Base-by-base conservation (phyloP, 2,113 vertebrate genomes). In the Nicator chloris region DNA sequence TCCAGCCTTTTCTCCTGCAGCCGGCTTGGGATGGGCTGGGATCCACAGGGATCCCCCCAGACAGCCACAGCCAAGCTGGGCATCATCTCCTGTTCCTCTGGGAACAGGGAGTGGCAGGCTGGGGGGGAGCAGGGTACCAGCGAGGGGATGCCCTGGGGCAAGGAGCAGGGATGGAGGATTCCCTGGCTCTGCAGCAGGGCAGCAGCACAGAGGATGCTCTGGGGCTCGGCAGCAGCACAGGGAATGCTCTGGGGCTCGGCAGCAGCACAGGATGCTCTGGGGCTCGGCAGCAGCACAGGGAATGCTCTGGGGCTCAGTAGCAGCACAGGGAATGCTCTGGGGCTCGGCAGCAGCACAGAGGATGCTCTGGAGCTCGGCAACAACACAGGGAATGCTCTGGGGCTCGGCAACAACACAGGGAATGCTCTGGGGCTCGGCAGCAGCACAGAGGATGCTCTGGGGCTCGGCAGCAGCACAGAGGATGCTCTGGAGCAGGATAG, bases 281-380 rank as follows among this genome's bases (percentile, higher is more conserved):
- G 17, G 49, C 28, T 7, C 2, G 0, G 42, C 5, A 24, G 2
- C 7, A 49, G 65, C 66, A 37, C n/a, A 68, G 7, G 5, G n/a
- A 0, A 49, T 37, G 17, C 26, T 22, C 37, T 49, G n/a, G 30
- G 10, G 30, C 27, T 10, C 6, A 4, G 23, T 0, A 31, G 4
- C 7, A 69, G 47, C 47, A 39, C 30, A 45, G 23, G 4, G 23
- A 0, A 39, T 31, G 27, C 49, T 42, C 39, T 72, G 70, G 19
- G 4, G 22, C 37, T 2, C 1, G 2, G 28, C 0, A 44, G 5
- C 22, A 72, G 51, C 23, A 56, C 39, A 56, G 13, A 3, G 39
- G 1, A 59, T 31, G 26, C 11, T 30, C 11, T 45, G 33, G 30
- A 5, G 30, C 39, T 2, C 0, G 0, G 17, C 0, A 26, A 11